Conservation (phyloP, 2,888 invertebrate species). For the Meandrusa payeni region DNA sequence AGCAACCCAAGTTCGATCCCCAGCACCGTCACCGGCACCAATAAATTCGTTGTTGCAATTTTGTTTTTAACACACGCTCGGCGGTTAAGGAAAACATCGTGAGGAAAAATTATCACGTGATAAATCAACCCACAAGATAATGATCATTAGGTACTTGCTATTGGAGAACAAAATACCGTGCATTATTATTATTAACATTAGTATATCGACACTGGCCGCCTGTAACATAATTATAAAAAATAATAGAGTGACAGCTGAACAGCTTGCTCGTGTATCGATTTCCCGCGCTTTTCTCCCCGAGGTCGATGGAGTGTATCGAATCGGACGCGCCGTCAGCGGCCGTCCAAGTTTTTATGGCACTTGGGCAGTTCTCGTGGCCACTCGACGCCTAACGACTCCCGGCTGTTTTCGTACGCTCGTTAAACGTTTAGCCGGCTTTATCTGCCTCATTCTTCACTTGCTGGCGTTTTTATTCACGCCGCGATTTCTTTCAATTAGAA, state of each 20-base stretch:
- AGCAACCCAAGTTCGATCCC: too few species aligned
- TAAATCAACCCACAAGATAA: too few species aligned
- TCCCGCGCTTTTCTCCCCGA: constrained; percentile 16
- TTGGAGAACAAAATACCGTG: too few species aligned
- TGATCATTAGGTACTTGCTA: too few species aligned
- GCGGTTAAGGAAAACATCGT: too few species aligned
- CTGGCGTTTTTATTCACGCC: constrained; percentile 16
- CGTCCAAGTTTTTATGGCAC: constrained; percentile 29
- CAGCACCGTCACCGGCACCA: too few species aligned
- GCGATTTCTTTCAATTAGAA: constrained; percentile 2
- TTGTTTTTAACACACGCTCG: too few species aligned
- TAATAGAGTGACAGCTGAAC: constrained; percentile 8
- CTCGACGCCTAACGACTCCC: constrained; percentile 23
- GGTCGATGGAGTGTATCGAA: constrained; percentile 20
- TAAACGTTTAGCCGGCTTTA: constrained; percentile 19
- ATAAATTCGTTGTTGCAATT: too few species aligned
- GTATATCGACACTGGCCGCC: too few species aligned
- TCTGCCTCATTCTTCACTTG: constrained; percentile 13
- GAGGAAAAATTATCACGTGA: too few species aligned
- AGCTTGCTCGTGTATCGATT: constrained; percentile 14
- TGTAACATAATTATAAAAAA: constrained; percentile 3
- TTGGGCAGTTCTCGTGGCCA: constrained; percentile 25
- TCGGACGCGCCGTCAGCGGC: constrained; percentile 16
- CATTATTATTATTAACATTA: too few species aligned
- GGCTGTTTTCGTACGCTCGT: constrained; percentile 20